Percentiles rank a stretch among this genome's conserved stretches.
phyloP scores from a whole-genome alignment of 2,888 invertebrate species.

The Drosophila meridionalis region DNA sequence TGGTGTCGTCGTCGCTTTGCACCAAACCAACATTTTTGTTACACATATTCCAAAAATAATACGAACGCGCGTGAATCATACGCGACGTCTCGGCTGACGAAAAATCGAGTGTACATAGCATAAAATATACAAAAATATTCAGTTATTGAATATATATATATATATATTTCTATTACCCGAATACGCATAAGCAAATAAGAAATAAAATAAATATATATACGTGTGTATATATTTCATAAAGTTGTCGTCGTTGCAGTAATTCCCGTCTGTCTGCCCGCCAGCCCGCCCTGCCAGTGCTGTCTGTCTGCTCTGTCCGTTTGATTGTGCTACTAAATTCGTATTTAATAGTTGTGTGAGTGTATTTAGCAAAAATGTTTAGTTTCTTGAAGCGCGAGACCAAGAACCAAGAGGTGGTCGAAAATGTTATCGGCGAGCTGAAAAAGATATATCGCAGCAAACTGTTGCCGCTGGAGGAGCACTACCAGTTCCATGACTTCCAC shows the following conservation, averaged over 20 bases:
- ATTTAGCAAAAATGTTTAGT: constrained; percentile 89
- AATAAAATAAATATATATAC: constrained; percentile 14
- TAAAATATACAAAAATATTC: constrained; percentile 21
- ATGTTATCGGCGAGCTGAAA: constrained; percentile 97
- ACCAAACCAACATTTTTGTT: constrained; percentile 41
- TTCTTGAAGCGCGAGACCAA: constrained; percentile 90
- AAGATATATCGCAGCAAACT: constrained; percentile 96
- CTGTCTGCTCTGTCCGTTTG: constrained; percentile 1
- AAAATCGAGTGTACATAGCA: constrained; percentile 66
- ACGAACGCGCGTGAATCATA: constrained; percentile 72
- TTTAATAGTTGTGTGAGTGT: constrained; percentile 53
- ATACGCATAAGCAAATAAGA: constrained; percentile 28
- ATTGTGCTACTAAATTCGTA: constrained; percentile 51
- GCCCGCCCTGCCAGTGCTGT: neutral
- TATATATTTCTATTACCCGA: constrained; percentile 43
- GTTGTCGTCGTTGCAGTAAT: constrained; percentile 41
- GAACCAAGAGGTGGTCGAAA: constrained; percentile 91
- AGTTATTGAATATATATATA: constrained; percentile 25
- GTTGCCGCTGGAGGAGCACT: constrained; percentile 94
- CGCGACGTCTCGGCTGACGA: constrained; percentile 48
- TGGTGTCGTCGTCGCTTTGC: constrained; percentile 47
- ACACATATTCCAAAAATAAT: constrained; percentile 72
- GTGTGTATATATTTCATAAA: constrained; percentile 3
- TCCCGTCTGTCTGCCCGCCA: constrained; percentile 3
- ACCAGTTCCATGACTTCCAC: constrained; percentile 98